A percentile compares a stretch with the other conserved stretches of the same genome.
Conservation (phyloP, 2,888 invertebrate species). For the Nebria brevicollis region DNA sequence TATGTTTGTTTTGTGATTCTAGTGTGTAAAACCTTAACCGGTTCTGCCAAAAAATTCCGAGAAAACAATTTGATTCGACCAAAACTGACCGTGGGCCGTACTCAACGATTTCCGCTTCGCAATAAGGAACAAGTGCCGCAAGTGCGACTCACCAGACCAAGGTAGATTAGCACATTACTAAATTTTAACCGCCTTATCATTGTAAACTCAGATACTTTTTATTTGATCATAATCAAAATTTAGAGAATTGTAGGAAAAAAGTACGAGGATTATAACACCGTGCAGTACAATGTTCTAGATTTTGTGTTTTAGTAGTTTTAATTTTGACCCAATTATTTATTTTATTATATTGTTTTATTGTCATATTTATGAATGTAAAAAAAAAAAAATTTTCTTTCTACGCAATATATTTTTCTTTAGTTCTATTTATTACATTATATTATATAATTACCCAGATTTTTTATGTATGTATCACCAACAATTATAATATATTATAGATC, state of each 20-base stretch:
- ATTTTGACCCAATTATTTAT: background rate
- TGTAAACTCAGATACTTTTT: background rate
- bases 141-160: background rate
- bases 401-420: background rate
- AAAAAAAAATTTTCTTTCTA: background rate
- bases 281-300: background rate
- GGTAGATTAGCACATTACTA: background rate
- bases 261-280: background rate
- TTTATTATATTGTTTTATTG: background rate
- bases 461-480: background rate
- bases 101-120: slow-evolving; percentile 29
- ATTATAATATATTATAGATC: background rate
- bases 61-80: background rate
- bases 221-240: background rate
- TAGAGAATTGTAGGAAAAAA: background rate
- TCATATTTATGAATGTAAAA: background rate
- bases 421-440: background rate
- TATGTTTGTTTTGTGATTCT: background rate
- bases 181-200: background rate
- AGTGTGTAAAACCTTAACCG: background rate
- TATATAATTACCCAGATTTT: background rate
- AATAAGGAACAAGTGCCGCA: background rate
- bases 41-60: slow-evolving; percentile 6
- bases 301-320: background rate
- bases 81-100: background rate